Conservation (phyloP, 2,888 invertebrate genomes). For the Mesorhabditis spiculigera region DNA sequence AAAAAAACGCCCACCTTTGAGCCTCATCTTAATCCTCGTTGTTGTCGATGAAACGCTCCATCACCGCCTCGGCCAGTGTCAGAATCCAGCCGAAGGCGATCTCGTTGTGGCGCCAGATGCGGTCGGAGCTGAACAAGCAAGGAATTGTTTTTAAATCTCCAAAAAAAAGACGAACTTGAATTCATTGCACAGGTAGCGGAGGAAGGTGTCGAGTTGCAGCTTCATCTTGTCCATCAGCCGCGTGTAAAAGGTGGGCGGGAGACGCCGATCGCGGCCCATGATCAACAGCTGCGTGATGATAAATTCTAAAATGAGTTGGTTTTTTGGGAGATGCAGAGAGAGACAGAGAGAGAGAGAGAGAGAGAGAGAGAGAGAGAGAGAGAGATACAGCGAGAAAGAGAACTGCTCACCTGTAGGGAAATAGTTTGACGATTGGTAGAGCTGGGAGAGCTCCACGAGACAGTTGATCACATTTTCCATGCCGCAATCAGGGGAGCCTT, state of each 20-base stretch:
- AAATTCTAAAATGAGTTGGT: slow-evolving; percentile 24
- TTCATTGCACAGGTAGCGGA: slow-evolving; percentile 32
- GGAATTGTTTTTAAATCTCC: background rate
- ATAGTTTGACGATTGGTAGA: slow-evolving; percentile 33
- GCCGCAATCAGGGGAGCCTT: background rate
- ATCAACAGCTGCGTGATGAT: slow-evolving; percentile 39
- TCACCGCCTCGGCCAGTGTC: slow-evolving; percentile 15
- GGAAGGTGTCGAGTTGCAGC: slow-evolving; percentile 25
- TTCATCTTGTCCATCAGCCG: slow-evolving; percentile 27
- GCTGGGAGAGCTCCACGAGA: slow-evolving; percentile 21
- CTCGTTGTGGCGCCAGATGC: slow-evolving; percentile 37
- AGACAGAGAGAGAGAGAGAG: background rate
- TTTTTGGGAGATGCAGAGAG: background rate
- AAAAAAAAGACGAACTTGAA: slow-evolving; percentile 26
- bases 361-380: background rate
- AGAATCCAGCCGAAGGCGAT: slow-evolving; percentile 38
- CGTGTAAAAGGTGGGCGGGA: slow-evolving; percentile 23
- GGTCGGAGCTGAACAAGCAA: slow-evolving; percentile 17
- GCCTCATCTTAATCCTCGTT: no score
- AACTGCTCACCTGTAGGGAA: slow-evolving; percentile 25
- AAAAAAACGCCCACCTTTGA: no score
- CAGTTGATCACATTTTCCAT: slow-evolving; percentile 15
- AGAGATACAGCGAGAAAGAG: background rate
- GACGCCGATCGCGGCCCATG: slow-evolving; percentile 23
- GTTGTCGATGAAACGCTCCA: slow-evolving; percentile 13